Conservation (phyloP, 2,113 vertebrate genomes). For the Spilogale gracilis region DNA sequence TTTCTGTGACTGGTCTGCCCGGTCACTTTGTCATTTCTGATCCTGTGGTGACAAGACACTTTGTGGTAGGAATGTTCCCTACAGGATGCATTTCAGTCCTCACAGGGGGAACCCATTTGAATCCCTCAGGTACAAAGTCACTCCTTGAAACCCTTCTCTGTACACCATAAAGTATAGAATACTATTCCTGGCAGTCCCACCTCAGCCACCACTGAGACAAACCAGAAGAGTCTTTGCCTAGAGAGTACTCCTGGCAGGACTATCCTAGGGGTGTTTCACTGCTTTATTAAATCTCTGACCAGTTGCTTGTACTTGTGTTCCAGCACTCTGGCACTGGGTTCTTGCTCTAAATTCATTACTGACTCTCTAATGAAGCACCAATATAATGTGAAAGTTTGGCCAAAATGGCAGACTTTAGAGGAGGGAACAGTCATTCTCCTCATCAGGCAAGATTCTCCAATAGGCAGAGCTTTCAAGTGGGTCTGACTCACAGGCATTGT, state of each 20-base stretch:
- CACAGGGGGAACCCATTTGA: background rate
- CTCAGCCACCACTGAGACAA: background rate
- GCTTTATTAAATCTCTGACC: background rate
- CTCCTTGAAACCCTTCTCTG: background rate
- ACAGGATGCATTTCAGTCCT: background rate
- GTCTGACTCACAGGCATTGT: constrained; percentile 61
- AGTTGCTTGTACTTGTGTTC: background rate
- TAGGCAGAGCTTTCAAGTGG: constrained; percentile 64
- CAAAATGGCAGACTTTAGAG: background rate
- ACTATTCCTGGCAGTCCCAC: too few relatives aligned
- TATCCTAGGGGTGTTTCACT: background rate
- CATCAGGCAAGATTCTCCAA: constrained; percentile 31
- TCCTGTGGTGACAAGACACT: background rate
- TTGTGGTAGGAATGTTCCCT: background rate
- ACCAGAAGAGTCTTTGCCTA: background rate
- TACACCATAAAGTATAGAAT: background rate
- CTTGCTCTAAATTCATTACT: background rate
- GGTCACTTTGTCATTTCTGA: constrained; percentile 5
- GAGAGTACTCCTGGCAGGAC: background rate
- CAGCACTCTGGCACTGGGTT: background rate
- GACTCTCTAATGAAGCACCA: constrained; percentile 5
- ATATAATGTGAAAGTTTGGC: background rate
- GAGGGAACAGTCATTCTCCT: constrained; percentile 49
- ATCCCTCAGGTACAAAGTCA: background rate
- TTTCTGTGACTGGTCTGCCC: background rate